Percentiles rank a stretch among this genome's conserved stretches.
Evolutionary conservation across 2,888 invertebrate species (phyloP).

Genomic region (Gisinianus flammeolus): DNA sequence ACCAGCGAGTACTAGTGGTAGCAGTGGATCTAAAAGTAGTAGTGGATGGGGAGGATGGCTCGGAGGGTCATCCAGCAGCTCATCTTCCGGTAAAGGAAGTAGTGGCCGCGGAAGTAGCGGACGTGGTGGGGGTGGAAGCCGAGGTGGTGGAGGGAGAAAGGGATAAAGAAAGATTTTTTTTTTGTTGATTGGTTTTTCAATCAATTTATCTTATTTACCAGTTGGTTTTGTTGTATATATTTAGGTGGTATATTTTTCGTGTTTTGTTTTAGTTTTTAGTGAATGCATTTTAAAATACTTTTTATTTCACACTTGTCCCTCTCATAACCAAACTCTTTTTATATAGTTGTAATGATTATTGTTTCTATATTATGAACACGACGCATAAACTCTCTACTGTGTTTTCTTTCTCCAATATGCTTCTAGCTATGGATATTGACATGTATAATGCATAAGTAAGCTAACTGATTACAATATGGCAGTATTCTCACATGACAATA

Average conservation of each 20-base stretch:
- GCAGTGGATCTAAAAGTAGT: conserved; percentile 13
- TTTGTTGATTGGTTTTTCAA: too few relatives aligned
- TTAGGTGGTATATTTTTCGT: not conserved
- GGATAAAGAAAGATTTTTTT: conserved; percentile 49
- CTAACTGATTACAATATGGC: too few relatives aligned
- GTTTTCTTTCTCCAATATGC: too few relatives aligned
- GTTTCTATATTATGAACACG: too few relatives aligned
- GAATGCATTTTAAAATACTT: not conserved
- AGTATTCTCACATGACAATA: too few relatives aligned
- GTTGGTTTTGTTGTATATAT: not conserved
- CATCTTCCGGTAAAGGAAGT: conserved; percentile 37
- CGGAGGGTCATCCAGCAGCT: conserved; percentile 20
- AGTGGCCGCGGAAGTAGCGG: conserved; percentile 41
- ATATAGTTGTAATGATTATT: too few relatives aligned
- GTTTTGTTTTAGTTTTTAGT: not conserved
- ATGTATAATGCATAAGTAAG: too few relatives aligned
- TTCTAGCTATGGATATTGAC: too few relatives aligned
- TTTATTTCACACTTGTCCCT: too few relatives aligned
- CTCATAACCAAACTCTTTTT: too few relatives aligned
- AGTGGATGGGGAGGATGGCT: conserved; percentile 32
- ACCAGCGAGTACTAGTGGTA: conserved; percentile 17
- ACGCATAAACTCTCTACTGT: too few relatives aligned
- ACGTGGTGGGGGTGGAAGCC: conserved; percentile 43
- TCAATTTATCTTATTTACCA: not conserved
- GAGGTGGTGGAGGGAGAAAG: conserved; percentile 52